Percentiles rank a stretch among this genome's conserved stretches.
These are phyloP conservation scores for Eurois occulta DNA, from an alignment of 2,888 invertebrate species.

Conservation along the genomic window DNA sequence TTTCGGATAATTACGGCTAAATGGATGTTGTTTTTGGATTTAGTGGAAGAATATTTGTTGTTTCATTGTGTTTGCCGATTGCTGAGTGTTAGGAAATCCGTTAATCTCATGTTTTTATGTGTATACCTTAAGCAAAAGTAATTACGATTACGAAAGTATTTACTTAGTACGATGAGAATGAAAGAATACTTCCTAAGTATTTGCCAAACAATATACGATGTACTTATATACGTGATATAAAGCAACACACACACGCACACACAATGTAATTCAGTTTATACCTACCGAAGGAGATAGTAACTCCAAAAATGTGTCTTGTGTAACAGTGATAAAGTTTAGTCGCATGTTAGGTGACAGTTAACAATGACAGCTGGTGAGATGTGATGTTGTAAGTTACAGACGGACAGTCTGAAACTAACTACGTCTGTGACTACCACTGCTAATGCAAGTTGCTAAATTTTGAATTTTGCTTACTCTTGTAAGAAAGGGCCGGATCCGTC, in stretches of 20 bases:
- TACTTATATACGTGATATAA: slow-evolving; percentile 15
- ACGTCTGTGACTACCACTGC: slow-evolving; percentile 63
- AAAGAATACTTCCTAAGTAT: not conserved
- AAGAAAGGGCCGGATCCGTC: slow-evolving; percentile 58
- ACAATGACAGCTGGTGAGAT: slow-evolving; percentile 33
- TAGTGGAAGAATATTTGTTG: slow-evolving; percentile 8
- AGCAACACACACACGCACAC: slow-evolving; percentile 38
- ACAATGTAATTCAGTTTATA: slow-evolving; percentile 1
- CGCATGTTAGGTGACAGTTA: slow-evolving; percentile 14
- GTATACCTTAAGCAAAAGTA: not conserved
- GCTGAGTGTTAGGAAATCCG: not conserved
- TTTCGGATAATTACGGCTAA: slow-evolving; percentile 49
- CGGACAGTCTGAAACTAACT: slow-evolving; percentile 56
- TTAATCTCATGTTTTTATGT: not conserved
- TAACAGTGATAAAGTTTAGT: not conserved
- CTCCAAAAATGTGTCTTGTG: slow-evolving; percentile 6
- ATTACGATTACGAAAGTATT: slow-evolving; percentile 1
- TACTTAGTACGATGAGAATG: not conserved
- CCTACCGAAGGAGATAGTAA: slow-evolving; percentile 10
- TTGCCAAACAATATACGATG: not conserved
- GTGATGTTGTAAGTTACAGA: slow-evolving; percentile 40
- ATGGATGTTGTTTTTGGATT: slow-evolving; percentile 36
- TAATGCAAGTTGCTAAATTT: slow-evolving; percentile 57
- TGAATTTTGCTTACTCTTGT: slow-evolving; percentile 55
- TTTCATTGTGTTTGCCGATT: slow-evolving; percentile 3